Base-by-base conservation (phyloP, 2,888 invertebrate genomes). In the Trachelus iudaicus region DNA sequence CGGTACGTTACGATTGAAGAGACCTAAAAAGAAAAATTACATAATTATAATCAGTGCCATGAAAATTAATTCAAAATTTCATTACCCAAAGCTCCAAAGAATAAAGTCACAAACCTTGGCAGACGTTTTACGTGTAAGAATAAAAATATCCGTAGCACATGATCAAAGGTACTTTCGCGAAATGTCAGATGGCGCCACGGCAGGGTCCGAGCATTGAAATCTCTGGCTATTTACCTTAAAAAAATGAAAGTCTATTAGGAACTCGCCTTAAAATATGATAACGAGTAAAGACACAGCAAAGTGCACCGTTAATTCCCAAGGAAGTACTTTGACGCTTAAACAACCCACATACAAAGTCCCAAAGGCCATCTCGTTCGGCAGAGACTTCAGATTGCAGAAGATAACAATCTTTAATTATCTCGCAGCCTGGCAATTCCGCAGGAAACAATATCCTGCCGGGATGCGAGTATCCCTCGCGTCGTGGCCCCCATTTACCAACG, bases 401-500 rank as follows among this genome's bases (percentile, higher is more conserved):
- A 83, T 84, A 83, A 81, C 79, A 73, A 81, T 83, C 82, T 81
- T 83, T 85, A 85, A 87, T 83, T 83, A 83, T 81, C 79, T 82
- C 79, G 78, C 81, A 77, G 78, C 79, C 80, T 69, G 79, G 81
- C 77, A 82, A 82, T 81, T 84, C 81, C 76, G 69, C 76, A 79
- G 83, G 85, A 83, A 84, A 85, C 85, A 85, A 86, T 86, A 86
- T 86, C 86, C 86, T 84, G 86, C 83, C 83, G 83, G 77, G 77
- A 68, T 76, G 79, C 79, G 34, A 31, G 74, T 13, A 37, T 33
- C 74, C 37, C 73, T 69, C 73, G 68, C 73, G 74, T 69, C 37
- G 34, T 37, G 77, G 30, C 13, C 76, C 78, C 83, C 86, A 85
- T 86, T 87, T 85, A 83, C 84, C 83, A 82, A 81, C 86, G 85